These are phyloP conservation scores for Drosophila willistoni DNA, from an alignment of 1,140 invertebrate genomes.

Conservation along the genomic window DNA sequence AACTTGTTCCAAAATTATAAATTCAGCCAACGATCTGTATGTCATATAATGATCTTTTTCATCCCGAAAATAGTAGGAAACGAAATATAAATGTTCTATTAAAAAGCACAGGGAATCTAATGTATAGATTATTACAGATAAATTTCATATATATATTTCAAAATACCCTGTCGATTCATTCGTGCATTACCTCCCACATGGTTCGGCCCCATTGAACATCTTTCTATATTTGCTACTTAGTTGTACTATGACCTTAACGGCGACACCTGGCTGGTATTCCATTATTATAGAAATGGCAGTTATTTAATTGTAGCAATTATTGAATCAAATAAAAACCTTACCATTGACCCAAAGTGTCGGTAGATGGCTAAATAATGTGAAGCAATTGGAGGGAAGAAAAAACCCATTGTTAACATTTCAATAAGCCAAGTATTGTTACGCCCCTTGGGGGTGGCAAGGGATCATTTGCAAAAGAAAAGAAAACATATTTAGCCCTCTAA, in stretches of 20 bases:
- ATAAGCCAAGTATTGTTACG: not conserved
- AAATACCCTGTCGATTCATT: not conserved
- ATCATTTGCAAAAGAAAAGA: too few relatives aligned
- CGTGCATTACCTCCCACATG: slow-evolving; percentile 5
- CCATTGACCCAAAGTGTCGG: not conserved
- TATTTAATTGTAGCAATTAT: slow-evolving; percentile 30
- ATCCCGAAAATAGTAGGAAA: slow-evolving; percentile 23
- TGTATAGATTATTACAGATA: not conserved
- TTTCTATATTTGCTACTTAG: not conserved
- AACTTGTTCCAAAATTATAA: slow-evolving; percentile 26
- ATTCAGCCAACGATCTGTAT: slow-evolving; percentile 24
- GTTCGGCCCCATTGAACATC: slow-evolving; percentile 2
- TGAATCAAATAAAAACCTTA: slow-evolving; percentile 1
- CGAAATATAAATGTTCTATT: slow-evolving; percentile 39
- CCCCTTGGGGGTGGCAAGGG: too few relatives aligned
- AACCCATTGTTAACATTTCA: not conserved
- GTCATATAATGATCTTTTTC: not conserved
- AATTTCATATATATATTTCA: not conserved
- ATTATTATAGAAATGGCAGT: slow-evolving; percentile 35
- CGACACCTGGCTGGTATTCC: slow-evolving; percentile 62
- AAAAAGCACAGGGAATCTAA: slow-evolving; percentile 1
- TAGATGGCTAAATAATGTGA: not conserved
- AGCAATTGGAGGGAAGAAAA: not conserved
- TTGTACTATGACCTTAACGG: slow-evolving; percentile 24
- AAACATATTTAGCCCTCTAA: too few relatives aligned